Percentiles rank a stretch among this genome's conserved stretches.
Evolutionary conservation across 2,888 invertebrate species (phyloP).

Genomic region (Prenolepis imparis): DNA sequence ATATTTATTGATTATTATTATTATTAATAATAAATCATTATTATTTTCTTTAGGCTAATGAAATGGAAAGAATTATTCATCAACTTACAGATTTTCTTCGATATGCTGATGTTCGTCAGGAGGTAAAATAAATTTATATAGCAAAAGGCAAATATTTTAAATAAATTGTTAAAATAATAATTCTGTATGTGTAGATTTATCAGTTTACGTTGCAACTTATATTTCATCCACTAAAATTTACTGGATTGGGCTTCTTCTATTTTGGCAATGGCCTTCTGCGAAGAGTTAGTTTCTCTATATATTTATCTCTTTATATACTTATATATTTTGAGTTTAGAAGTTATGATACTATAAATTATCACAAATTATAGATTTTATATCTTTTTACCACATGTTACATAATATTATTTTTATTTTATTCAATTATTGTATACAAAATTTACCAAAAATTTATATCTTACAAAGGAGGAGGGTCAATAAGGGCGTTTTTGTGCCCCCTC

Average conservation of each 20-base stretch:
- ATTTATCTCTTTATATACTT: neutral
- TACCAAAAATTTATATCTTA: neutral
- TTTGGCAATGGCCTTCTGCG: constrained; percentile 31
- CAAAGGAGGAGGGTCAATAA: too few species aligned
- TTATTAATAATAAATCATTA: too few species aligned
- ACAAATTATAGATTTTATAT: neutral
- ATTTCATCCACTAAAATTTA: constrained; percentile 20
- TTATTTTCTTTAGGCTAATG: constrained; percentile 9
- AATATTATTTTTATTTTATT: neutral
- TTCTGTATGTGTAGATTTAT: constrained; percentile 12
- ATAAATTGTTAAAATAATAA: neutral
- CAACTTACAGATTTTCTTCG: neutral
- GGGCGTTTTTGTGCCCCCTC: too few species aligned
- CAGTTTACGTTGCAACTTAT: constrained; percentile 45
- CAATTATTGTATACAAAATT: neutral
- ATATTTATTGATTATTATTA: too few species aligned
- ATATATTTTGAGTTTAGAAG: neutral
- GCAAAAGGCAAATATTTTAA: neutral
- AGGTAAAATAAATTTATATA: constrained; percentile 25
- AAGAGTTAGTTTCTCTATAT: constrained; percentile 24
- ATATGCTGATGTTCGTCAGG: constrained; percentile 10
- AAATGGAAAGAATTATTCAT: neutral
- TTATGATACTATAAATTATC: neutral
- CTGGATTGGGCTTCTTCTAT: constrained; percentile 9
- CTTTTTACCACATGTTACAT: neutral